These are phyloP conservation scores for Cyclophora punctaria DNA, from an alignment of 2,888 invertebrate species.

Conservation along the genomic window DNA sequence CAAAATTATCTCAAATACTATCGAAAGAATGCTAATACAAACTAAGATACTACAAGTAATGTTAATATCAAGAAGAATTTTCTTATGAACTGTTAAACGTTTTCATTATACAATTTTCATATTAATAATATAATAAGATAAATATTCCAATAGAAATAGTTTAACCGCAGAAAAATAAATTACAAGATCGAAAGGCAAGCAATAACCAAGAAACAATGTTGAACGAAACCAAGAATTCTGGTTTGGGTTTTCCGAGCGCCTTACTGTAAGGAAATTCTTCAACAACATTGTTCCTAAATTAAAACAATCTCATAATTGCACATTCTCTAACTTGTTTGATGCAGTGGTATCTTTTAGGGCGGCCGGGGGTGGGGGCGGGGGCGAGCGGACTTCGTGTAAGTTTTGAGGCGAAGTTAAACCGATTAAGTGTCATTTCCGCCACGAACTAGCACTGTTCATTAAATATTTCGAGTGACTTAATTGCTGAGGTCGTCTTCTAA, in stretches of 20 bases:
- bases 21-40: no score
- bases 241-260: slow-evolving; percentile 56
- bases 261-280: slow-evolving; percentile 67
- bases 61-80: no score
- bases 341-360: slow-evolving; percentile 49
- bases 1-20: no score
- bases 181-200: slow-evolving; percentile 42
- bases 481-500: slow-evolving; percentile 58
- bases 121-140: slow-evolving; percentile 1
- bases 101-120: not conserved
- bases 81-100: no score
- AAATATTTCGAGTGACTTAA: slow-evolving; percentile 72
- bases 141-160: slow-evolving; percentile 20
- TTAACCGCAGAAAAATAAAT: slow-evolving; percentile 38
- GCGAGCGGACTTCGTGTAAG: slow-evolving; percentile 41
- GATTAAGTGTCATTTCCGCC: slow-evolving; percentile 73
- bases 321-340: slow-evolving; percentile 72
- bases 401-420: slow-evolving; percentile 68
- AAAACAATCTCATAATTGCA: slow-evolving; percentile 76
- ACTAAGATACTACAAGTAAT: no score
- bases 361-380: slow-evolving; percentile 8
- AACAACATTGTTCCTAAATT: slow-evolving; percentile 73
- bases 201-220: slow-evolving; percentile 66
- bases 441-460: slow-evolving; percentile 71
- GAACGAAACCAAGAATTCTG: slow-evolving; percentile 68